phyloP scores from a whole-genome alignment of 2,888 invertebrate genomes.

The Cerastis rubricosa region DNA sequence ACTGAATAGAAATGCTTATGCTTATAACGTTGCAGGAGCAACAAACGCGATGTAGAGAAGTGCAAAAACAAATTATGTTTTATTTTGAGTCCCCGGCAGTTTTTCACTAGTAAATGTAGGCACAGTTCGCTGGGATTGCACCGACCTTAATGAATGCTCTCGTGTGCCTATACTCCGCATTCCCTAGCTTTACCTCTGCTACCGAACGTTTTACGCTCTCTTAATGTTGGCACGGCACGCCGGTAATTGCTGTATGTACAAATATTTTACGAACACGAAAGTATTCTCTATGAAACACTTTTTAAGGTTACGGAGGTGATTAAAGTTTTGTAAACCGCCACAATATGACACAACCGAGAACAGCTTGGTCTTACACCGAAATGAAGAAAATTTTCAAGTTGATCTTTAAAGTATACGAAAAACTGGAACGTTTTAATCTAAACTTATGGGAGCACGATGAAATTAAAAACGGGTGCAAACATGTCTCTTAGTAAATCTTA shows the following conservation, averaged over 20 bases:
- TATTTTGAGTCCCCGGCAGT: conserved; percentile 71
- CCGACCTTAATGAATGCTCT: conserved; percentile 84
- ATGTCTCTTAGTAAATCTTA: conserved; percentile 32
- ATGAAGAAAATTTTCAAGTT: conserved; percentile 46
- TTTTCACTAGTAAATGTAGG: conserved; percentile 74
- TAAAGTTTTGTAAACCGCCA: conserved; percentile 33
- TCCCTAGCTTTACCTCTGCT: conserved; percentile 70
- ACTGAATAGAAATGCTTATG: conserved; percentile 46
- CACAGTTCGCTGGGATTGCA: conserved; percentile 71
- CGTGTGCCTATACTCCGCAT: conserved; percentile 72
- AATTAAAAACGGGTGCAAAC: conserved; percentile 42
- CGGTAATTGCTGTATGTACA: conserved; percentile 70
- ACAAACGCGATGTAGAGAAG: conserved; percentile 63
- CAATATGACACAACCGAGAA: conserved; percentile 7
- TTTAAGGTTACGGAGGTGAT: conserved; percentile 35
- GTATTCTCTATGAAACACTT: conserved; percentile 45
- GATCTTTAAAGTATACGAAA: conserved; percentile 34
- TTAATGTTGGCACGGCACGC: conserved; percentile 69
- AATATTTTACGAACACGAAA: conserved; percentile 59
- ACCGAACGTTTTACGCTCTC: conserved; percentile 75
- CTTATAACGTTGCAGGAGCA: conserved; percentile 64
- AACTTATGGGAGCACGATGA: conserved; percentile 37
- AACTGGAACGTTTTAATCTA: conserved; percentile 27
- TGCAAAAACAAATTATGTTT: conserved; percentile 76
- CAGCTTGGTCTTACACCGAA: conserved; percentile 14